A percentile compares a stretch with the other conserved stretches of the same genome.
These are phyloP conservation scores for Eriosoma lanigerum DNA, from an alignment of 1,140 invertebrate genomes.

Conservation along the genomic window DNA sequence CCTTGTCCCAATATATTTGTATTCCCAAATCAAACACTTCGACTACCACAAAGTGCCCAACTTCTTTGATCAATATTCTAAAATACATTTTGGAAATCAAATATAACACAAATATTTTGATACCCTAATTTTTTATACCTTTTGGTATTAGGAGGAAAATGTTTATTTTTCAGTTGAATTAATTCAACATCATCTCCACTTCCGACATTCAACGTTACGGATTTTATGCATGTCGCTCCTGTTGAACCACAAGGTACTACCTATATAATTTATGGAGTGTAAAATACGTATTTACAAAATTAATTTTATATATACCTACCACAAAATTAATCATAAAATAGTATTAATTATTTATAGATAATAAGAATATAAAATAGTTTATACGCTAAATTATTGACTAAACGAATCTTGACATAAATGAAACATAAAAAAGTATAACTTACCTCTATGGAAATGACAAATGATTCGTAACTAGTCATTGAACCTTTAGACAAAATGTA, in stretches of 20 bases:
- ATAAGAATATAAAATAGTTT: no score
- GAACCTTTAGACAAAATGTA: constrained; percentile 78
- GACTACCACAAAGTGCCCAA: constrained; percentile 73
- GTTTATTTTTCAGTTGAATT: constrained; percentile 64
- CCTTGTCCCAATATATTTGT: constrained; percentile 82
- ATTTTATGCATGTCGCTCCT: constrained; percentile 84
- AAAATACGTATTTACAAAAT: no score
- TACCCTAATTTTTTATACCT: constrained; percentile 56
- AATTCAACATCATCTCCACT: constrained; percentile 63
- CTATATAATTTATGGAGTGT: constrained; percentile 58
- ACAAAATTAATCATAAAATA: no score
- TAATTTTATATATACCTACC: no score
- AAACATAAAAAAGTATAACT: constrained; percentile 1
- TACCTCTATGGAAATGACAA: constrained; percentile 71
- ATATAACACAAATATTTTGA: not conserved
- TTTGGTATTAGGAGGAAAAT: constrained; percentile 60
- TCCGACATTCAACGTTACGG: constrained; percentile 69
- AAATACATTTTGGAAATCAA: constrained; percentile 54
- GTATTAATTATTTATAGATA: no score
- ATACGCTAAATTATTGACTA: no score
- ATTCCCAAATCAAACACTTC: constrained; percentile 77
- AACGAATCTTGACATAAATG: no score
- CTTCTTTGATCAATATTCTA: constrained; percentile 63
- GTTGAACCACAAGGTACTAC: constrained; percentile 82
- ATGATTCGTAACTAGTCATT: constrained; percentile 65